These are phyloP conservation scores for Lycaon pictus DNA, from an alignment of 2,113 vertebrate species.

Conservation along the genomic window DNA sequence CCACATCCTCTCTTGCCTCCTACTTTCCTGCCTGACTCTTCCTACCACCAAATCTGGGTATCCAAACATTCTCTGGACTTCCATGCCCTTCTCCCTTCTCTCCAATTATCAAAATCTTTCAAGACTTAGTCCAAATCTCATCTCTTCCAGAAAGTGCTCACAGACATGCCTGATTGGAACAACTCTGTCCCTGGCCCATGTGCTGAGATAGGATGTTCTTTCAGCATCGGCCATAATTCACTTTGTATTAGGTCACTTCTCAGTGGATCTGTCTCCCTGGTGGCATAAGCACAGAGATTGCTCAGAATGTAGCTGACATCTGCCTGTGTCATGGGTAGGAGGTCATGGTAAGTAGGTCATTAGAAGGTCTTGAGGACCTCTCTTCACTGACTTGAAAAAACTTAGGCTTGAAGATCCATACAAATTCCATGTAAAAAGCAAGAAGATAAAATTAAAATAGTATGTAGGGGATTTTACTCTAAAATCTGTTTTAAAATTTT, in stretches of 20 bases:
- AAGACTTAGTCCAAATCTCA: not conserved
- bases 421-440: slow-evolving; percentile 8
- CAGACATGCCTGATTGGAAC: not conserved
- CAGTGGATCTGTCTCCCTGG: not conserved
- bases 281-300: too few relatives aligned
- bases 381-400: not conserved
- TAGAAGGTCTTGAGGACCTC: not conserved
- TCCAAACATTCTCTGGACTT: not conserved
- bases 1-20: not conserved
- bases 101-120: not conserved
- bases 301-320: not conserved
- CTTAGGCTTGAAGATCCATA: not conserved
- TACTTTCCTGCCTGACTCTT: not conserved
- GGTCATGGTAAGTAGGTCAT: not conserved
- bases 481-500: not conserved
- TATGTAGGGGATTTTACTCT: not conserved
- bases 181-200: not conserved
- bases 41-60: not conserved
- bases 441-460: not conserved
- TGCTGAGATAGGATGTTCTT: not conserved
- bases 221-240: not conserved
- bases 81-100: not conserved
- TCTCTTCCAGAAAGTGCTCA: not conserved
- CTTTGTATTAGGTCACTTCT: not conserved
- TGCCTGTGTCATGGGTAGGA: not conserved